Percentiles rank a stretch among this genome's conserved stretches.
These are phyloP conservation scores for Platypus cylindrus DNA, from an alignment of 2,888 invertebrate genomes.

Conservation along the genomic window DNA sequence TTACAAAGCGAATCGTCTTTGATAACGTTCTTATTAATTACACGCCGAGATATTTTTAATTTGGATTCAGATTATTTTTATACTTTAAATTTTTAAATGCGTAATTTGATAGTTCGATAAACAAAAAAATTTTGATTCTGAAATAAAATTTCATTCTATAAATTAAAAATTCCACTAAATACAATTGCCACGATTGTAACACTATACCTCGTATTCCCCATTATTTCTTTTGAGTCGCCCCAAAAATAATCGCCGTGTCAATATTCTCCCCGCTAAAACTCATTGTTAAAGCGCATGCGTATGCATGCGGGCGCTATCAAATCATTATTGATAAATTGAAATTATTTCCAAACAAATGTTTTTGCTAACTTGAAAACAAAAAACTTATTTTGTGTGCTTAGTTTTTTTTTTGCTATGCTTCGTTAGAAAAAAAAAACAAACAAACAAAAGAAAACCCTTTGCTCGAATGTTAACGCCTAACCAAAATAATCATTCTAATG, in stretches of 20 bases:
- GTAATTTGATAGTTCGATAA: too few species aligned
- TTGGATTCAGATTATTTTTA: too few species aligned
- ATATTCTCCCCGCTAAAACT: too few species aligned
- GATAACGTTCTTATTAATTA: not conserved
- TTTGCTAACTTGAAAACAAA: conserved; percentile 18
- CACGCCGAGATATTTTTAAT: not conserved
- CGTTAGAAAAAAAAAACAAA: conserved; percentile 10
- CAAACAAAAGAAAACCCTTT: conserved; percentile 1
- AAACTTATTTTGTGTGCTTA: conserved; percentile 9
- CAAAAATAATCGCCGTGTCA: too few species aligned
- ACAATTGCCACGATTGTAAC: too few species aligned
- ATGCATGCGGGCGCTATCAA: too few species aligned
- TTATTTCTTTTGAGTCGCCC: too few species aligned
- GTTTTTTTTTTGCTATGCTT: conserved; percentile 20
- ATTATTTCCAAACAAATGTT: conserved; percentile 13
- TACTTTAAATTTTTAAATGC: too few species aligned
- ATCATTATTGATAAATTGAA: conserved; percentile 13
- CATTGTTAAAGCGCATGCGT: conserved; percentile 9
- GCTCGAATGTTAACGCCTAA: conserved; percentile 27
- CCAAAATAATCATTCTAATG: conserved; percentile 26
- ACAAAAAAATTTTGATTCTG: too few species aligned
- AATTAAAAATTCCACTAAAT: too few species aligned
- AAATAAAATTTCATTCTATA: too few species aligned
- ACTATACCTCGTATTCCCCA: too few species aligned
- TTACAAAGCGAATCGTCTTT: not conserved